These are phyloP conservation scores for Pseudomyrmex pallidus DNA, from an alignment of 1,140 invertebrate genomes.

Conservation along the genomic window DNA sequence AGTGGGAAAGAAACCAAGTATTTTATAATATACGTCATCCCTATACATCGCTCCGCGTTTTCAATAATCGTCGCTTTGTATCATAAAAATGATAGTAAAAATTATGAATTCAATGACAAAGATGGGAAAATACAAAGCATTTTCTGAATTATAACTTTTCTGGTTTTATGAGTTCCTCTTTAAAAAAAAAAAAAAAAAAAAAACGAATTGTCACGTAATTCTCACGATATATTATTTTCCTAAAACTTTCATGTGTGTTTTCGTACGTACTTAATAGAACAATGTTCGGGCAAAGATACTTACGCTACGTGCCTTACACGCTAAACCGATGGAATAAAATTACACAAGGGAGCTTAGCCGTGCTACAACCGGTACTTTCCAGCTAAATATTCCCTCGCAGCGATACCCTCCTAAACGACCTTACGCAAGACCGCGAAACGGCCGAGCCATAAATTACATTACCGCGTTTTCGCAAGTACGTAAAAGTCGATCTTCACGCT, in stretches of 20 bases:
- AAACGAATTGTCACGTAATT: too few species aligned
- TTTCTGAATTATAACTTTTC: background rate
- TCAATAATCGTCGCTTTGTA: slow-evolving; percentile 4
- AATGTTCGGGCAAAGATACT: background rate
- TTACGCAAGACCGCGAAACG: slow-evolving; percentile 51
- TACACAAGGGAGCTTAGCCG: slow-evolving; percentile 43
- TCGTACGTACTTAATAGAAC: slow-evolving; percentile 6
- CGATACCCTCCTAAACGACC: slow-evolving; percentile 50
- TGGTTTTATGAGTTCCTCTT: background rate
- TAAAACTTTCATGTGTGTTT: background rate
- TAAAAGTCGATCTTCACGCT: slow-evolving; percentile 59
- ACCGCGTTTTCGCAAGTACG: slow-evolving; percentile 56
- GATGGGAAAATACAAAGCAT: background rate
- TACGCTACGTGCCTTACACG: slow-evolving; percentile 1
- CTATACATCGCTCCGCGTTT: background rate
- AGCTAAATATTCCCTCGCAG: slow-evolving; percentile 49
- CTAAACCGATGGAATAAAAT: slow-evolving; percentile 45
- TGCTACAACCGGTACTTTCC: slow-evolving; percentile 35
- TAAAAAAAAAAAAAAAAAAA: too few species aligned
- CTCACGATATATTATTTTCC: background rate
- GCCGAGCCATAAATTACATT: slow-evolving; percentile 55
- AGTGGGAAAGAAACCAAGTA: slow-evolving; percentile 41
- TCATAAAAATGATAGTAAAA: background rate
- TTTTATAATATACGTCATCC: slow-evolving; percentile 14
- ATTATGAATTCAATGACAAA: too few species aligned